phyloP scores from a whole-genome alignment of 2,888 invertebrate genomes.

The Folsomia manolachei region DNA sequence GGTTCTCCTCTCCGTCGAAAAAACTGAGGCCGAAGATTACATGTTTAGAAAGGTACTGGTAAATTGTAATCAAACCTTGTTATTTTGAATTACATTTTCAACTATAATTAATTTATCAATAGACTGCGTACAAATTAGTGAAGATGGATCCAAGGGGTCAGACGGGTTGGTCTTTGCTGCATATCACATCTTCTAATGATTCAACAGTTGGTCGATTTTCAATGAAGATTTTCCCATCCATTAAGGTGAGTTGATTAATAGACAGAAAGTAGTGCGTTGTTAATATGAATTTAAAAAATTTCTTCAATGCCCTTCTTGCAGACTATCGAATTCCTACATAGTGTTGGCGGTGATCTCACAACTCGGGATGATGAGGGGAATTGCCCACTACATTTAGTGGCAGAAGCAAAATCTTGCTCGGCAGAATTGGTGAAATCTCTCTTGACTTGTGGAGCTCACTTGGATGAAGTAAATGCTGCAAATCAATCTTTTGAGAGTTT shows the following conservation, averaged over 20 bases:
- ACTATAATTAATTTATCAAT: constrained; percentile 16
- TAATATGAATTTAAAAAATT: background rate
- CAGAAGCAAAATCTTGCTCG: constrained; percentile 64
- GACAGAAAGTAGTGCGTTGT: too few relatives aligned
- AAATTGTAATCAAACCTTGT: background rate
- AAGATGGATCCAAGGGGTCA: constrained; percentile 46
- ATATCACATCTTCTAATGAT: constrained; percentile 49
- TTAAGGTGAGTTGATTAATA: constrained; percentile 38
- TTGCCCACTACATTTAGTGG: constrained; percentile 80
- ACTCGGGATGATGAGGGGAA: constrained; percentile 78
- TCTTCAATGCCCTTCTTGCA: constrained; percentile 62
- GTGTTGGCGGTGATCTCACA: constrained; percentile 78
- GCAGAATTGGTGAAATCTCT: constrained; percentile 69
- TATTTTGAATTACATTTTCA: background rate
- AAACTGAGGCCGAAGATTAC: constrained; percentile 46
- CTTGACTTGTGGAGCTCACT: constrained; percentile 76
- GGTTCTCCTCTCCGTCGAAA: constrained; percentile 46
- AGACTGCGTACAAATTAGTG: constrained; percentile 50
- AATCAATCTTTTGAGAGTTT: constrained; percentile 73
- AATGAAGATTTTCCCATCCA: constrained; percentile 50
- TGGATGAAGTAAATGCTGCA: constrained; percentile 74
- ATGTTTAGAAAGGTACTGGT: constrained; percentile 49
- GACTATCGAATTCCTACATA: constrained; percentile 70
- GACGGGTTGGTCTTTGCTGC: constrained; percentile 46
- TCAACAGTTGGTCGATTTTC: constrained; percentile 50